A percentile compares a stretch with the other conserved stretches of the same genome.
Conservation (phyloP, 2,113 vertebrate genomes). For the Petrocephalus microphthalmus region DNA sequence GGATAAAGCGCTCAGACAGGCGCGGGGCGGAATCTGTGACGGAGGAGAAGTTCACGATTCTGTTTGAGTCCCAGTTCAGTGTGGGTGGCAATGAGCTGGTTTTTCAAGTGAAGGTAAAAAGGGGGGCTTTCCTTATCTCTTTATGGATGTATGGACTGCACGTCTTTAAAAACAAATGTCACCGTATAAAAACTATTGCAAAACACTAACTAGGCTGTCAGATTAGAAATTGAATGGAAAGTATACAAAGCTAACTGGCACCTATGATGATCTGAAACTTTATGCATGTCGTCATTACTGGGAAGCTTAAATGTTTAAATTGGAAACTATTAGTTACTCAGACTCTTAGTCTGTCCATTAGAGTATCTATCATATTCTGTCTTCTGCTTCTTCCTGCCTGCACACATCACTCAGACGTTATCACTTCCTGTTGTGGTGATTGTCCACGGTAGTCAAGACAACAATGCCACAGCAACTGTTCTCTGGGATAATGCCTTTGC, state of each 20-base stretch:
- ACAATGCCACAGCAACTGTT: slow-evolving; percentile 88
- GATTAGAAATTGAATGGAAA: background rate
- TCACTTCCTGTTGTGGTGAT: slow-evolving; percentile 93
- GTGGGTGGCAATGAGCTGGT: slow-evolving; percentile 88
- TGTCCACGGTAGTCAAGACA: slow-evolving; percentile 91
- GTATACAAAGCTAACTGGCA: background rate
- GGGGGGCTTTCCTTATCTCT: background rate
- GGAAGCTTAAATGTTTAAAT: background rate
- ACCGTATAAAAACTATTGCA: background rate
- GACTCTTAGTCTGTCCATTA: background rate
- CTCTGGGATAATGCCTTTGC: slow-evolving; percentile 95
- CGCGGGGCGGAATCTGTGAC: slow-evolving; percentile 88
- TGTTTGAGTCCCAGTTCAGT: slow-evolving; percentile 93
- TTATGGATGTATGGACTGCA: background rate
- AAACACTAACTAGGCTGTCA: background rate
- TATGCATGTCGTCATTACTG: background rate
- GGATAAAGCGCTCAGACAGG: slow-evolving; percentile 87
- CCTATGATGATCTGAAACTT: background rate
- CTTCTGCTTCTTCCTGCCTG: background rate
- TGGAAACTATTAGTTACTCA: background rate
- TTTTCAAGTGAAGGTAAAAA: slow-evolving; percentile 86
- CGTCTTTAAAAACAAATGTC: background rate
- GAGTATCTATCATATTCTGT: background rate
- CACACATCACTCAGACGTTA: slow-evolving; percentile 63
- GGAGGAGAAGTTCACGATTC: slow-evolving; percentile 91